phyloP scores from a whole-genome alignment of 2,113 vertebrate species.

The Hucho hucho region DNA sequence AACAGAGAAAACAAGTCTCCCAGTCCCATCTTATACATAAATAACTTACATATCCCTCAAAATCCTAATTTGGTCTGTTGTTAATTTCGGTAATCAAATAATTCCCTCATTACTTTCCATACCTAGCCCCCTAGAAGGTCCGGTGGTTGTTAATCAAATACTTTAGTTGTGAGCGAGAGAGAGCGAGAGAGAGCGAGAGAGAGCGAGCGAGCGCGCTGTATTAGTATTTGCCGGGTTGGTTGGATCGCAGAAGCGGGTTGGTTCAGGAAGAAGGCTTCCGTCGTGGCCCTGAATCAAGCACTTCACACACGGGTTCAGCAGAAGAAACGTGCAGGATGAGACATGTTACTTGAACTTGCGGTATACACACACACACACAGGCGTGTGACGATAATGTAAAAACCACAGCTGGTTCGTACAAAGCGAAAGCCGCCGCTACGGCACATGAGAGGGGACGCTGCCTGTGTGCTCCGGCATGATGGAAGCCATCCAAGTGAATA shows the following conservation, averaged over 20 bases:
- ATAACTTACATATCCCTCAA: constrained; percentile 8
- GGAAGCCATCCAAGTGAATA: neutral
- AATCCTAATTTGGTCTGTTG: constrained; percentile 31
- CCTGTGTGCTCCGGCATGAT: neutral
- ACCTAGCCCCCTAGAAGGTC: constrained; percentile 3
- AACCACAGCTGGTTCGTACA: too few relatives aligned
- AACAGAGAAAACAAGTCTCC: neutral
- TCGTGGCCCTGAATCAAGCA: constrained; percentile 30
- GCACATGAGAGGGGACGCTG: neutral
- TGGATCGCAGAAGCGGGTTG: constrained; percentile 48
- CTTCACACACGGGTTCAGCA: constrained; percentile 28
- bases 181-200: too few relatives aligned
- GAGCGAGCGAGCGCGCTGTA: neutral
- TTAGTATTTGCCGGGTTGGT: constrained; percentile 59
- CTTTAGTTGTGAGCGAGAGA: constrained; percentile 37
- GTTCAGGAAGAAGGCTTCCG: constrained; percentile 55
- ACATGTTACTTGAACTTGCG: constrained; percentile 2
- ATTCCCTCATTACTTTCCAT: too few relatives aligned
- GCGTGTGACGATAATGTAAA: neutral
- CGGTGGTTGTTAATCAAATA: constrained; percentile 30
- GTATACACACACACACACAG: neutral
- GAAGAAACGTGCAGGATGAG: neutral
- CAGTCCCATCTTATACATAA: neutral
- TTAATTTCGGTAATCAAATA: constrained; percentile 28
- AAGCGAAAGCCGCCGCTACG: too few relatives aligned